A percentile compares a stretch with the other conserved stretches of the same genome.
These are phyloP conservation scores for Muschampia plurimacula DNA, from an alignment of 2,888 invertebrate genomes.

Conservation along the genomic window DNA sequence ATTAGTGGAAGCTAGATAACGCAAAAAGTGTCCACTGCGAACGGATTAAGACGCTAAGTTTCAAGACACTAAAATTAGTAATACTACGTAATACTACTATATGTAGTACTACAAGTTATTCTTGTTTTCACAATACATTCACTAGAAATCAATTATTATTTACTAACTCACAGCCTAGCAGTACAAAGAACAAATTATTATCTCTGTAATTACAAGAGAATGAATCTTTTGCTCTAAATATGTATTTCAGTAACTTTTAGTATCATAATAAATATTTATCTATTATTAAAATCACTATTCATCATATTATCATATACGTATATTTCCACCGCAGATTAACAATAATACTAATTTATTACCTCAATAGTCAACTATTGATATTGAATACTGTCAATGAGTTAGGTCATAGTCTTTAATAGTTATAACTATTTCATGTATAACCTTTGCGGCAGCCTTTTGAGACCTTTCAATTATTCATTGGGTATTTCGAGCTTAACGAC, in stretches of 20 bases:
- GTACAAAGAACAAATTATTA: neutral
- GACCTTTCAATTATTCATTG: conserved; percentile 26
- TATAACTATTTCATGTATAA: conserved; percentile 7
- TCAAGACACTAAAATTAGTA: conserved; percentile 10
- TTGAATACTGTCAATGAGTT: conserved; percentile 3
- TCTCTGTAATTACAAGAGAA: neutral
- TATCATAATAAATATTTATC: too few species aligned
- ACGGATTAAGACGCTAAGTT: conserved; percentile 14
- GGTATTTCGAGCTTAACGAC: conserved; percentile 18
- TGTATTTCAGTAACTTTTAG: neutral
- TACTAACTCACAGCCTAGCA: neutral
- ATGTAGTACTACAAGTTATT: conserved; percentile 39
- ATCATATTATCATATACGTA: neutral
- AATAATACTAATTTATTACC: neutral
- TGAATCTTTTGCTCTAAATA: neutral
- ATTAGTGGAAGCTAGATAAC: neutral
- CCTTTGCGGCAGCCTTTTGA: conserved; percentile 24
- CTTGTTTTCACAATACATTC: conserved; percentile 25
- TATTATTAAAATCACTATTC: neutral
- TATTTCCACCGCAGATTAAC: neutral
- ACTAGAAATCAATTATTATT: neutral
- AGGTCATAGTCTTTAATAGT: conserved; percentile 3
- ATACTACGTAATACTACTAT: too few species aligned
- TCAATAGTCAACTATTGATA: neutral
- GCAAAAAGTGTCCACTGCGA: neutral